phyloP scores from a whole-genome alignment of 2,888 invertebrate genomes.

The Acanthococcus lagerstroemiae region DNA sequence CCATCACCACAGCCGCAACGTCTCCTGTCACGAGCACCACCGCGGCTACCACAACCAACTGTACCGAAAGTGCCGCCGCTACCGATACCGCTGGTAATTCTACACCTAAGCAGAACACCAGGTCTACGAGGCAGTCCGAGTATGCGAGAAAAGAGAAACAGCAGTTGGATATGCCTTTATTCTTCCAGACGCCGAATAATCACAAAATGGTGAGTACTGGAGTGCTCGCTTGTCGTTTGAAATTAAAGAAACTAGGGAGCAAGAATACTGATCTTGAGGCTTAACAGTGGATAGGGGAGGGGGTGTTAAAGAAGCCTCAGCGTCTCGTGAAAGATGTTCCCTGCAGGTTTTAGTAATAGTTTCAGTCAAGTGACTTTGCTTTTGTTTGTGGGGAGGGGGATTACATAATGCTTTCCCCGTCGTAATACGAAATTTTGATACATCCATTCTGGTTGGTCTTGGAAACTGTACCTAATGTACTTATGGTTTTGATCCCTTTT shows the following conservation, averaged over 20 bases:
- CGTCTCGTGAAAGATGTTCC: no score
- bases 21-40: not conserved
- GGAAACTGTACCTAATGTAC: no score
- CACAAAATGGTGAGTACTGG: conserved; percentile 21
- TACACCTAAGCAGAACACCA: not conserved
- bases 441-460: not conserved
- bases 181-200: conserved; percentile 21
- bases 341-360: no score
- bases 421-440: no score
- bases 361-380: no score
- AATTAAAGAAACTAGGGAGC: not conserved
- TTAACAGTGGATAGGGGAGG: not conserved
- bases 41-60: not conserved
- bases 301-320: not conserved
- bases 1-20: not conserved
- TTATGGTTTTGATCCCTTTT: no score
- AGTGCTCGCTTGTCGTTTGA: not conserved
- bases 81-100: not conserved
- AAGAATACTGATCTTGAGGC: not conserved
- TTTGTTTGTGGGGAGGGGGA: no score
- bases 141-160: conserved; percentile 26
- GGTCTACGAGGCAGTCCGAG: conserved; percentile 1
- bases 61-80: not conserved
- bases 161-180: conserved; percentile 23
- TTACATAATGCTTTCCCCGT: no score